Evolutionary conservation across 2,888 invertebrate genomes (phyloP).

Genomic region (Tanytarsus gracilentus): DNA sequence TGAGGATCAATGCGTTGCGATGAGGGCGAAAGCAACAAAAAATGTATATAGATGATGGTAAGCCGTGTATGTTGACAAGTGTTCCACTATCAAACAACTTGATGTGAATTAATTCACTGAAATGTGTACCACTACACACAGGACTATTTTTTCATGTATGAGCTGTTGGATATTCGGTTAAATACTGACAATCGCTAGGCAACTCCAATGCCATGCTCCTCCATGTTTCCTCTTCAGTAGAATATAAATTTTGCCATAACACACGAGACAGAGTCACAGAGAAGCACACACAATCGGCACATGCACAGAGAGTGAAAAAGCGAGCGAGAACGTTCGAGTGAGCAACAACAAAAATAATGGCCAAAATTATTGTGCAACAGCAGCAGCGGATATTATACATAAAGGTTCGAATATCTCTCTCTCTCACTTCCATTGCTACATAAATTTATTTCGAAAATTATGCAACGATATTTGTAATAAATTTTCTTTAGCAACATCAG

Average conservation of each 20-base stretch:
- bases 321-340: no score
- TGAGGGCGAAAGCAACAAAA: background rate
- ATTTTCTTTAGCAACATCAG: no score
- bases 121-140: slow-evolving; percentile 18
- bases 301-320: background rate
- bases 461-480: background rate
- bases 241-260: background rate
- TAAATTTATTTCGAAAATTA: no score
- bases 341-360: slow-evolving; percentile 26
- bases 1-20: background rate
- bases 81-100: slow-evolving; percentile 21
- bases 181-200: slow-evolving; percentile 19
- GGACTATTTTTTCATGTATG: slow-evolving; percentile 21
- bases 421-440: no score
- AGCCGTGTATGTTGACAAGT: slow-evolving; percentile 15
- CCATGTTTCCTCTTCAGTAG: background rate
- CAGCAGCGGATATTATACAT: no score
- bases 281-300: background rate
- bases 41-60: background rate
- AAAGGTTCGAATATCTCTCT: no score
- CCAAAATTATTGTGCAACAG: slow-evolving; percentile 2
- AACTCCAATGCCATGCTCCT: background rate
- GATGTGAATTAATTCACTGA: slow-evolving; percentile 25
- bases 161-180: slow-evolving; percentile 27
- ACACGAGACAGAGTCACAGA: slow-evolving; percentile 2